Evolutionary conservation across 1,140 invertebrate genomes (phyloP).

Genomic region (Drosophila nigrodunni): DNA sequence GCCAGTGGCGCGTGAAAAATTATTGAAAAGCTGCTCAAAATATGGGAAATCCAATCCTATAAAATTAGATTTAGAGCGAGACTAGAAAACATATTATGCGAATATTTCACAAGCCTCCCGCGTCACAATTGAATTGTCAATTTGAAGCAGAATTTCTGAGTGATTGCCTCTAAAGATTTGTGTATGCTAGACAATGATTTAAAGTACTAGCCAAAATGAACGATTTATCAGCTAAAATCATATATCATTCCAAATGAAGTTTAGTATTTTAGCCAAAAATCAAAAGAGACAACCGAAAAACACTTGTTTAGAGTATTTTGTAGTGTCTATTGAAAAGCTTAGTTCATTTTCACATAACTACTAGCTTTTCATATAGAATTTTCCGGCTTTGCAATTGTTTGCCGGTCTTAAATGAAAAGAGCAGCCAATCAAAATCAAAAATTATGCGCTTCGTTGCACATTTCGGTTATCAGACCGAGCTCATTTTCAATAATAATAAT

Average conservation of each 20-base stretch:
- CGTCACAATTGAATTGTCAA: slow-evolving; percentile 42
- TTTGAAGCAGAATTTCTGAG: slow-evolving; percentile 22
- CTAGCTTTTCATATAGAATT: background rate
- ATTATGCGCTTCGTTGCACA: slow-evolving; percentile 43
- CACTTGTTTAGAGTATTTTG: no score
- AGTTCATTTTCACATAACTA: no score
- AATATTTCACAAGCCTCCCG: background rate
- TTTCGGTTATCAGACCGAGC: slow-evolving; percentile 40
- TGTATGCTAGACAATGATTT: slow-evolving; percentile 19
- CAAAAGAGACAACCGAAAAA: no score
- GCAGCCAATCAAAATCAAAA: slow-evolving; percentile 29
- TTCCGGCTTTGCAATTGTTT: slow-evolving; percentile 19
- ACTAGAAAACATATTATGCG: background rate
- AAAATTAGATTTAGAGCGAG: slow-evolving; percentile 4
- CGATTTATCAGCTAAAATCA: background rate
- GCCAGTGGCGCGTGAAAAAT: slow-evolving; percentile 48
- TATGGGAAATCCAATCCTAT: slow-evolving; percentile 14
- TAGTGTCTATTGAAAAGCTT: no score
- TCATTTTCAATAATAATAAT: slow-evolving; percentile 29
- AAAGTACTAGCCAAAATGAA: background rate
- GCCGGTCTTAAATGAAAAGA: slow-evolving; percentile 11
- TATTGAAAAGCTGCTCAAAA: slow-evolving; percentile 38
- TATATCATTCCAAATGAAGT: background rate
- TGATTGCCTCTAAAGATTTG: slow-evolving; percentile 39
- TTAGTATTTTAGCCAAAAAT: background rate